These are phyloP conservation scores for Phacellophora camtschatica DNA, from an alignment of 30 jellyfish, hydroid and myxozoan species.

Conservation along the genomic window DNA sequence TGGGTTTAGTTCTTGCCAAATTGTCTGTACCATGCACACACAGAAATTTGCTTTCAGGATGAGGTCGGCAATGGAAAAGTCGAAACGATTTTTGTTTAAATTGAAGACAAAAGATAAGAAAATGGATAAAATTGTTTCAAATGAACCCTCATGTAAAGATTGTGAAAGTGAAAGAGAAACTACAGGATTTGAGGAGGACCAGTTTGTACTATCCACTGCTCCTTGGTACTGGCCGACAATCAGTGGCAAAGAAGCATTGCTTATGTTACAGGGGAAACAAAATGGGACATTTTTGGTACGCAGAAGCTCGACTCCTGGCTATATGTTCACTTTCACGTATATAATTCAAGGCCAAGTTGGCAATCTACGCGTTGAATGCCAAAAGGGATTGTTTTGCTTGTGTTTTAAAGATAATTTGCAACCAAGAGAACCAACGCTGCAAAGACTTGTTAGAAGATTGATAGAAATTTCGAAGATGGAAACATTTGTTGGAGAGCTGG, in stretches of 20 bases:
- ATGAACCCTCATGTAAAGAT: no score
- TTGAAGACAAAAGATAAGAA: no score
- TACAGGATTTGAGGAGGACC: slow-evolving; percentile 43
- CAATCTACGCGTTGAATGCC: slow-evolving; percentile 56
- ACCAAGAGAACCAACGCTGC: slow-evolving; percentile 65
- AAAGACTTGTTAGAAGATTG: slow-evolving; percentile 19
- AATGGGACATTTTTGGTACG: slow-evolving; percentile 77
- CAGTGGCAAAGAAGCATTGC: slow-evolving; percentile 29
- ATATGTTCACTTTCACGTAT: slow-evolving; percentile 55
- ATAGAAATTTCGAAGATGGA: neutral
- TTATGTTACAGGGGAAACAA: neutral
- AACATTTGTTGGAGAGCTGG: slow-evolving; percentile 4
- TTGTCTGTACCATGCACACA: no score
- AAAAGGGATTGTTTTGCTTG: slow-evolving; percentile 53
- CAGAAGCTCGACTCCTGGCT: slow-evolving; percentile 65
- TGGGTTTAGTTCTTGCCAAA: no score
- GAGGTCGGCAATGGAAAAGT: no score
- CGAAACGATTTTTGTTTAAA: no score
- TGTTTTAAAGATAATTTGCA: slow-evolving; percentile 14
- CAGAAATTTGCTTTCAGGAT: no score
- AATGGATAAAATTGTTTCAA: no score
- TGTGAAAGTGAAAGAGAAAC: neutral
- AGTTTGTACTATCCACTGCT: slow-evolving; percentile 44
- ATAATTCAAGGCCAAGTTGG: slow-evolving; percentile 54
- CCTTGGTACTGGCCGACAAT: slow-evolving; percentile 76